Conservation (phyloP, 2,888 invertebrate species). For the Sycophila texana region DNA sequence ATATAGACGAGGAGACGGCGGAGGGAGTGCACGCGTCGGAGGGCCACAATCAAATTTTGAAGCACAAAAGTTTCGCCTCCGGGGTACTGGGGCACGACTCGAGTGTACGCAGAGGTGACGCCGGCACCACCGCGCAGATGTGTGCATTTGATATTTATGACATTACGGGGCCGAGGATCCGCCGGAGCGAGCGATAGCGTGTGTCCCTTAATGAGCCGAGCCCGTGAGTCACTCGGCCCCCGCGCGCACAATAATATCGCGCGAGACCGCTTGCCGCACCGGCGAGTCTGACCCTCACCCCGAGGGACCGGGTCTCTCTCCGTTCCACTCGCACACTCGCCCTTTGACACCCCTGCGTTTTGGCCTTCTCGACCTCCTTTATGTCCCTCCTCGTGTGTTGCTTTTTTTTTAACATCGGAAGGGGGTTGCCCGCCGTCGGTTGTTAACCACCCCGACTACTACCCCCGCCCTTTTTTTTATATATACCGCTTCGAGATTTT, state of each 20-base stretch:
- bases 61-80: constrained; percentile 41
- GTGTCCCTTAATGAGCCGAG: constrained; percentile 51
- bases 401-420: neutral
- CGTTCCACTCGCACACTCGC: neutral
- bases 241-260: constrained; percentile 42
- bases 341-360: neutral
- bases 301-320: constrained; percentile 11
- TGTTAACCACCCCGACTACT: no score
- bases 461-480: no score
- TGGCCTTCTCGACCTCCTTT: neutral
- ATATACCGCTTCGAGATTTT: no score
- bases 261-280: constrained; percentile 19
- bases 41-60: constrained; percentile 49
- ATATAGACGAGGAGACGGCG: neutral
- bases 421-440: neutral
- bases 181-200: constrained; percentile 40
- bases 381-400: neutral
- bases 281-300: constrained; percentile 11
- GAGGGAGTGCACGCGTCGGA: no score
- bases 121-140: neutral
- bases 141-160: constrained; percentile 52
- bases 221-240: constrained; percentile 35
- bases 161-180: constrained; percentile 35
- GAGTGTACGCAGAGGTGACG: neutral
- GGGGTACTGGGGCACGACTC: neutral